phyloP scores from a whole-genome alignment of 1,140 invertebrate species.

The Brachionus angularis region DNA sequence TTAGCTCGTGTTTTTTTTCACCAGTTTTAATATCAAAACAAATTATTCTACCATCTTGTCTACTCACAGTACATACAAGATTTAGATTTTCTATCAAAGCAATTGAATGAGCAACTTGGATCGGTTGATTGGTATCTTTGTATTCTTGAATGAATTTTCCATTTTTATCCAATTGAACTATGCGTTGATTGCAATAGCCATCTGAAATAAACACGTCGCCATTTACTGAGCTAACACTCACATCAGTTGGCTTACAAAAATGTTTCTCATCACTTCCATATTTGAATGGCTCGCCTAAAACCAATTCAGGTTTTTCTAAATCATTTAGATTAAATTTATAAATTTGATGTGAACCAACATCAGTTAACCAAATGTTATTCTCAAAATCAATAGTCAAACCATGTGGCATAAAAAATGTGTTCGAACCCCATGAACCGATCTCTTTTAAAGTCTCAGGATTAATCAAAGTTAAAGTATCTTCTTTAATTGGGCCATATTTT shows the following conservation, averaged over 20 bases:
- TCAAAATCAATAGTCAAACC: conserved; percentile 78
- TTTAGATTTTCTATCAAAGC: conserved; percentile 9
- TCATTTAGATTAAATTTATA: conserved; percentile 65
- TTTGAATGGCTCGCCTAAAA: conserved; percentile 74
- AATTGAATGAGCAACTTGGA: conserved; percentile 17
- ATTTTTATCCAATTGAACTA: conserved; percentile 74
- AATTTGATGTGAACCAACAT: conserved; percentile 91
- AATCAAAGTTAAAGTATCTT: conserved; percentile 74
- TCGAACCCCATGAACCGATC: conserved; percentile 72
- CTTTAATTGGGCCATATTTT: conserved; percentile 68
- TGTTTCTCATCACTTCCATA: conserved; percentile 68
- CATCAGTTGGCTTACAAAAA: conserved; percentile 87
- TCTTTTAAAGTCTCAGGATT: conserved; percentile 70
- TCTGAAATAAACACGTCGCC: conserved; percentile 90
- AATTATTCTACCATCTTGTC: conserved; percentile 40
- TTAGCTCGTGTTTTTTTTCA: neutral
- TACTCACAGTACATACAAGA: conserved; percentile 35
- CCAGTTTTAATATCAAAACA: conserved; percentile 19
- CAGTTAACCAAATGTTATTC: conserved; percentile 86
- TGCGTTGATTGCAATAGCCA: conserved; percentile 83
- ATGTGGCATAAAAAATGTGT: conserved; percentile 87
- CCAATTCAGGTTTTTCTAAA: conserved; percentile 66
- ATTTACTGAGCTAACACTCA: conserved; percentile 70
- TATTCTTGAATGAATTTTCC: conserved; percentile 63
- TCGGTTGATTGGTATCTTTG: conserved; percentile 48